phyloP scores from a whole-genome alignment of 1,140 invertebrate genomes.

The Drosophila eugracilis region DNA sequence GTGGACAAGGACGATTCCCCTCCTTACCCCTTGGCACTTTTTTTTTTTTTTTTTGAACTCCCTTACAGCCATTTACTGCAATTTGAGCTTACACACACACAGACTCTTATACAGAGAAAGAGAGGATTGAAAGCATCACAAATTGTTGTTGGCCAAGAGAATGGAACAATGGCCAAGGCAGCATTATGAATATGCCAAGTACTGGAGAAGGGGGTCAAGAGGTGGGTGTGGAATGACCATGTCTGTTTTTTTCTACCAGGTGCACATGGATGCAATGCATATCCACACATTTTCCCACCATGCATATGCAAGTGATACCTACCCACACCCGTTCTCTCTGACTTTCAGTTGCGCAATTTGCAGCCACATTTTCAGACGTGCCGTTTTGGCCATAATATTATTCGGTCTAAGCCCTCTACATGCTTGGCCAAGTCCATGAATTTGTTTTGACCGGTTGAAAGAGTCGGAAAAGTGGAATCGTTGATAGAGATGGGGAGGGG shows the following conservation, averaged over 20 bases:
- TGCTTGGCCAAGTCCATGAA: slow-evolving; percentile 35
- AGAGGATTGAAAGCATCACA: slow-evolving; percentile 23
- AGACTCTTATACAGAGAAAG: background rate
- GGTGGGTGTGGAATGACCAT: slow-evolving; percentile 29
- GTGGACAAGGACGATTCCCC: slow-evolving; percentile 57
- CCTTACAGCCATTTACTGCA: slow-evolving; percentile 58
- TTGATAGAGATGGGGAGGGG: background rate
- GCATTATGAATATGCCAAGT: slow-evolving; percentile 56
- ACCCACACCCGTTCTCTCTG: too few relatives aligned
- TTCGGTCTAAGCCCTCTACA: slow-evolving; percentile 7
- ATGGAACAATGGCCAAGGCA: slow-evolving; percentile 59
- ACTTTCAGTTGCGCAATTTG: slow-evolving; percentile 47
- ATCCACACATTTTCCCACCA: slow-evolving; percentile 44
- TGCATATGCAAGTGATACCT: slow-evolving; percentile 50
- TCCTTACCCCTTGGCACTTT: too few relatives aligned
- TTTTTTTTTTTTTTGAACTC: slow-evolving; percentile 5
- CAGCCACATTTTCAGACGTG: slow-evolving; percentile 44
- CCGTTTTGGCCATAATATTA: slow-evolving; percentile 29
- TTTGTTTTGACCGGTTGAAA: slow-evolving; percentile 30
- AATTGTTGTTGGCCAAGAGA: slow-evolving; percentile 51
- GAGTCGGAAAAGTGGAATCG: background rate
- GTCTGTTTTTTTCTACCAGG: slow-evolving; percentile 18
- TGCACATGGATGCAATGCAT: slow-evolving; percentile 18
- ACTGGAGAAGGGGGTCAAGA: slow-evolving; percentile 12
- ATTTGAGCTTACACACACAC: slow-evolving; percentile 47